phyloP scores from a whole-genome alignment of 2,113 vertebrate species.

The Lucifuga dentata region DNA sequence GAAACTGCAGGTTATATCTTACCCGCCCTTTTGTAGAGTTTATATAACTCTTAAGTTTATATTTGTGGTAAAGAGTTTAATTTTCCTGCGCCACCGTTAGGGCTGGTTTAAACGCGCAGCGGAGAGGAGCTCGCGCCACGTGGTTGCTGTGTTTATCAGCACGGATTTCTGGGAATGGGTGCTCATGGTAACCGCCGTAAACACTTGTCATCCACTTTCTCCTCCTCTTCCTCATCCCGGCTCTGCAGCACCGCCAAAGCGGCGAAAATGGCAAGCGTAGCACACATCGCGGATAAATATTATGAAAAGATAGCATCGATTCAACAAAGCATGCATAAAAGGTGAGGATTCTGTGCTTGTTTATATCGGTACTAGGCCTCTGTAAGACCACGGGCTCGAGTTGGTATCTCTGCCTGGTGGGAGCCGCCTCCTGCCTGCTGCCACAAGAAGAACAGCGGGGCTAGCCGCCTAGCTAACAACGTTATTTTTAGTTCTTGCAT shows the following conservation, averaged over 20 bases:
- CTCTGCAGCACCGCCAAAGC: conserved; percentile 17
- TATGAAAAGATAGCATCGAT: conserved; percentile 71
- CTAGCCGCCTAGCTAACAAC: conserved; percentile 4
- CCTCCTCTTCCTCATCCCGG: not conserved
- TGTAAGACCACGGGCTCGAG: conserved; percentile 37
- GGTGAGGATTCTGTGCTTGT: conserved; percentile 51
- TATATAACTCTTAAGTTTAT: too few species aligned
- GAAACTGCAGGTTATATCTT: too few species aligned
- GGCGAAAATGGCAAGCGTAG: conserved; percentile 41
- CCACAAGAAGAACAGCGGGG: not conserved
- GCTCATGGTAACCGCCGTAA: conserved; percentile 79
- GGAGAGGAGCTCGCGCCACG: conserved; percentile 40
- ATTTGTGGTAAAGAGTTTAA: too few species aligned
- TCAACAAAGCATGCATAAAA: conserved; percentile 69
- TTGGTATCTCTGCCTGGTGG: not conserved
- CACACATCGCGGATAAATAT: conserved; percentile 64
- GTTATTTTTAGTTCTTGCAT: not conserved
- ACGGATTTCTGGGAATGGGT: conserved; percentile 77
- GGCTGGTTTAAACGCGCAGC: not conserved
- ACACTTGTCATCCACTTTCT: conserved; percentile 42
- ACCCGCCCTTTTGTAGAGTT: too few species aligned
- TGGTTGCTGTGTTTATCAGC: conserved; percentile 69
- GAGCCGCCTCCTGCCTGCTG: not conserved
- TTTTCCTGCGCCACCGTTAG: too few species aligned
- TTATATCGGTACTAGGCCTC: not conserved